Percentiles rank a stretch among this genome's conserved stretches.
phyloP scores from a whole-genome alignment of 2,113 vertebrate species.

The Athene noctua region DNA sequence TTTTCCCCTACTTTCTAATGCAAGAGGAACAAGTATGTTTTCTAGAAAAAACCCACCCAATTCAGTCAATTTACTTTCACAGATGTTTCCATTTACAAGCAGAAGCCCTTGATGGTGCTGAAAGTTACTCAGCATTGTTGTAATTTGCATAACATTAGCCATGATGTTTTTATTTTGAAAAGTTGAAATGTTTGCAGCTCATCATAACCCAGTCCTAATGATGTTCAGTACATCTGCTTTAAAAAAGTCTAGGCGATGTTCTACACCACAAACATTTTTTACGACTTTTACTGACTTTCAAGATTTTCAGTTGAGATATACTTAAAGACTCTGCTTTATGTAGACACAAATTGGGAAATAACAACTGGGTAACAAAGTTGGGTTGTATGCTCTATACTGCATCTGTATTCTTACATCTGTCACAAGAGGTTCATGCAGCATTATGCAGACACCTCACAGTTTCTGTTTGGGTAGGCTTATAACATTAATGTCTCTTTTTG shows the following conservation, averaged over 20 bases:
- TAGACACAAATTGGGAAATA: constrained; percentile 15
- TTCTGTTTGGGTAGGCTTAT: neutral
- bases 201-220: constrained; percentile 64
- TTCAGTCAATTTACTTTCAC: constrained; percentile 51
- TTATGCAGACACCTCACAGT: neutral
- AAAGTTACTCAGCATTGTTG: constrained; percentile 64
- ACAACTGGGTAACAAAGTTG: neutral
- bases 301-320: constrained; percentile 22
- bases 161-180: constrained; percentile 71
- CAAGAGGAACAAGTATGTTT: neutral
- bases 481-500: constrained; percentile 21
- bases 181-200: constrained; percentile 69
- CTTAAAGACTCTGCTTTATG: constrained; percentile 32
- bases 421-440: neutral
- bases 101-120: constrained; percentile 68
- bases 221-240: constrained; percentile 65
- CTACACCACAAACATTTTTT: constrained; percentile 48
- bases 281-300: constrained; percentile 50
- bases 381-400: neutral
- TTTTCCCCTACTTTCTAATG: neutral
- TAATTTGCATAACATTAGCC: constrained; percentile 72
- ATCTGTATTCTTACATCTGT: constrained; percentile 8
- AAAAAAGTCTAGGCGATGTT: constrained; percentile 59
- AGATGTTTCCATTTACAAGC: constrained; percentile 73
- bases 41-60: neutral